Conservation (phyloP, 2,113 vertebrate genomes). For the Lepus americanus region DNA sequence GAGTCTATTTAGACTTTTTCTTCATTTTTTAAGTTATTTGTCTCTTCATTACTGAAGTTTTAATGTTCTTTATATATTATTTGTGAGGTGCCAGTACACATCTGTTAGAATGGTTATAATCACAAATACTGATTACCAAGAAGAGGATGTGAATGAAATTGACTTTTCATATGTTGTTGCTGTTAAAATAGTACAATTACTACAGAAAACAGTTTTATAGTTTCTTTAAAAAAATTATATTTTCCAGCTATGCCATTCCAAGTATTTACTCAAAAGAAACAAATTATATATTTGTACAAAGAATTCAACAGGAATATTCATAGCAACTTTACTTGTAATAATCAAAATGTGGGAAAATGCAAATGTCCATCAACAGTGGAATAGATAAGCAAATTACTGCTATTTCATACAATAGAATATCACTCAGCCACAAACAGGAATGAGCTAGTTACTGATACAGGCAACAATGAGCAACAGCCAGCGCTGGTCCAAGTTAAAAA, state of each 20-base stretch:
- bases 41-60: background rate
- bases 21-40: background rate
- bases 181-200: conserved; percentile 7
- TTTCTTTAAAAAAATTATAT: conserved; percentile 31
- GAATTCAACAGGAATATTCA: background rate
- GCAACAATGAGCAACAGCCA: background rate
- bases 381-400: background rate
- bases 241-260: background rate
- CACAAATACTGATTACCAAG: background rate
- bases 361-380: background rate
- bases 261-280: background rate
- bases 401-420: background rate
- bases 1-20: background rate
- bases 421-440: background rate
- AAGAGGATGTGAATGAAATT: background rate
- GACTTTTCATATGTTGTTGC: background rate
- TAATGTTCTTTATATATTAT: background rate
- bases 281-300: background rate
- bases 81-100: background rate
- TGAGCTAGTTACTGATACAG: background rate
- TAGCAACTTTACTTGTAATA: background rate
- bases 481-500: too few species aligned
- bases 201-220: background rate
- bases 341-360: background rate
- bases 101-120: background rate